phyloP scores from a whole-genome alignment of 2,113 vertebrate species.

The Limanda limanda region DNA sequence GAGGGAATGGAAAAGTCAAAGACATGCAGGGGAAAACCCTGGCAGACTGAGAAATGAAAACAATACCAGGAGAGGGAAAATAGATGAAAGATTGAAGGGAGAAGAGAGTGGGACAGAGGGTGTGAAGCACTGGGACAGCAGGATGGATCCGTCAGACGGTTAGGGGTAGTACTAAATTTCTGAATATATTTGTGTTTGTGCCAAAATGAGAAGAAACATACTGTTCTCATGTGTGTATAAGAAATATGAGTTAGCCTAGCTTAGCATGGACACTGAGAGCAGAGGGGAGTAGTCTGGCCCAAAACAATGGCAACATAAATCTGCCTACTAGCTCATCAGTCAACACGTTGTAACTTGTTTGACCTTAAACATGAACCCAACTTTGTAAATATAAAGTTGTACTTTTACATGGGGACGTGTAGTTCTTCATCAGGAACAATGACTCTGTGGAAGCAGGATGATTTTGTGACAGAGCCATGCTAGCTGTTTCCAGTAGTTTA shows the following conservation, averaged over 20 bases:
- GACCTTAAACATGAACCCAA: not conserved
- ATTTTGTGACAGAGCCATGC: too few species aligned
- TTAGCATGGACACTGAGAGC: conserved; percentile 6
- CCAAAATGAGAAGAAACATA: not conserved
- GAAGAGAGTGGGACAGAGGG: conserved; percentile 59
- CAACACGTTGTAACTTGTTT: not conserved
- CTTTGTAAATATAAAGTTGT: not conserved
- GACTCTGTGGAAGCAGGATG: not conserved
- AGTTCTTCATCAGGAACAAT: not conserved
- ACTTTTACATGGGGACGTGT: not conserved
- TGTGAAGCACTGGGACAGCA: conserved; percentile 57
- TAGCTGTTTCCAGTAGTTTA: too few species aligned
- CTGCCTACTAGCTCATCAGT: not conserved
- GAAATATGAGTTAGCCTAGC: conserved; percentile 2
- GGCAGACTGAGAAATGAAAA: conserved; percentile 82
- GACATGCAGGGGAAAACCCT: conserved; percentile 79
- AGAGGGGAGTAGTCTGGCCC: not conserved
- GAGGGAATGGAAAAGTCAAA: conserved; percentile 79
- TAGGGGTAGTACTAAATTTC: not conserved
- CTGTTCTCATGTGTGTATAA: not conserved
- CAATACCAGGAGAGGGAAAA: conserved; percentile 73
- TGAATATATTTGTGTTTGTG: not conserved
- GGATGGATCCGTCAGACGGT: conserved; percentile 7
- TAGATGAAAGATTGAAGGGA: conserved; percentile 74
- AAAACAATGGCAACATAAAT: not conserved